phyloP scores from a whole-genome alignment of 2,888 invertebrate species.

The Sceliomorpha sp. region DNA sequence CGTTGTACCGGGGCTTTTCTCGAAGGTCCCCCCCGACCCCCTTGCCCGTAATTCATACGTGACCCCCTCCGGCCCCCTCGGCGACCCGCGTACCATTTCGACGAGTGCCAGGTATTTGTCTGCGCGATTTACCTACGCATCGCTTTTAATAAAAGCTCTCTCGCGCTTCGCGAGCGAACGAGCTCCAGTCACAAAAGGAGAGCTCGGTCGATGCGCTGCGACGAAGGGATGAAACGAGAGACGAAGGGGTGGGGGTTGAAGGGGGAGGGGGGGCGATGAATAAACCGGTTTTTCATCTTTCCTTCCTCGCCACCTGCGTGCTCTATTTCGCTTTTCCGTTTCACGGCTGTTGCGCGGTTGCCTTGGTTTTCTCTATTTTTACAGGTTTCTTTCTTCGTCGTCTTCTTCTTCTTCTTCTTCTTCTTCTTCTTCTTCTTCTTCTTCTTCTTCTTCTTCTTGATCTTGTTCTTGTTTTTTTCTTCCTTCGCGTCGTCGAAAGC shows the following conservation, averaged over 20 bases:
- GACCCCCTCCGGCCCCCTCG: neutral
- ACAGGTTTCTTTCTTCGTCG: slow-evolving; percentile 9
- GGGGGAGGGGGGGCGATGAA: no score
- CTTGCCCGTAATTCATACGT: no score
- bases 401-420: slow-evolving; percentile 13
- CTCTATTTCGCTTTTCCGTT: slow-evolving; percentile 8
- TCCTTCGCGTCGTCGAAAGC: slow-evolving; percentile 21
- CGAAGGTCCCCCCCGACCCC: no score
- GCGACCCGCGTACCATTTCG: no score
- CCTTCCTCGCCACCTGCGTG: slow-evolving; percentile 24
- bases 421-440: slow-evolving; percentile 16
- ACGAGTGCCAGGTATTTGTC: slow-evolving; percentile 24
- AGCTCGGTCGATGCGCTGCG: no score
- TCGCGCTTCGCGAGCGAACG: slow-evolving; percentile 22
- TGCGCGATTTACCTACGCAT: slow-evolving; percentile 32
- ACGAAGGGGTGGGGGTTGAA: no score
- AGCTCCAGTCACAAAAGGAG: no score
- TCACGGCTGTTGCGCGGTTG: slow-evolving; percentile 3
- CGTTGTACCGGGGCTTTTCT: no score
- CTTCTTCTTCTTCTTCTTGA: slow-evolving; percentile 26
- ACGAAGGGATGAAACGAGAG: no score
- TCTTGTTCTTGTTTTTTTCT: no score
- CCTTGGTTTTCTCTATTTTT: slow-evolving; percentile 24
- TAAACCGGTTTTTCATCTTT: slow-evolving; percentile 21
- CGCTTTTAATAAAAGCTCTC: slow-evolving; percentile 10